A percentile compares a stretch with the other conserved stretches of the same genome.
These are phyloP conservation scores for Physeter macrocephalus DNA, from an alignment of 2,113 vertebrate species.

Conservation along the genomic window DNA sequence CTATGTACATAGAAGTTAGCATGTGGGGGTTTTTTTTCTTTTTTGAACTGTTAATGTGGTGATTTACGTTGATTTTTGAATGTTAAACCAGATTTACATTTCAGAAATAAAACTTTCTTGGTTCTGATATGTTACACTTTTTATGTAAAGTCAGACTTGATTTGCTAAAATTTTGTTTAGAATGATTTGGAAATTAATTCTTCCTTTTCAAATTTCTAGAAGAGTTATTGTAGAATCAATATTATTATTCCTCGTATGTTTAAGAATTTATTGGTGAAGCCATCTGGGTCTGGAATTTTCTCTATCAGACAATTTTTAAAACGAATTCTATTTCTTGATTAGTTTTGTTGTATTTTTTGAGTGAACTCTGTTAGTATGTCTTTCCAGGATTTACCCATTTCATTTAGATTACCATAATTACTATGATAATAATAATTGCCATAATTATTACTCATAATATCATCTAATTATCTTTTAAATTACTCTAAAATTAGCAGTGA, in stretches of 20 bases:
- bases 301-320: not conserved
- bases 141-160: not conserved
- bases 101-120: not conserved
- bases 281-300: not conserved
- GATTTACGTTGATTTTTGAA: not conserved
- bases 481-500: not conserved
- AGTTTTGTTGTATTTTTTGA: not conserved
- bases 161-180: not conserved
- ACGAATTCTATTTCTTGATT: not conserved
- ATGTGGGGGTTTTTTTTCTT: not conserved
- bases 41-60: not conserved
- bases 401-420: not conserved
- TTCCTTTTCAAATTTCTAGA: not conserved
- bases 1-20: not conserved
- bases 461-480: not conserved
- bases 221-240: not conserved
- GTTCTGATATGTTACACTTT: not conserved
- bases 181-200: not conserved
- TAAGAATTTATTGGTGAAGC: not conserved
- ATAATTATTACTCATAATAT: not conserved
- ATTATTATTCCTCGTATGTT: not conserved
- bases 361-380: not conserved
- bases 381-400: not conserved
- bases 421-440: no score
- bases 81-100: not conserved